Conservation (phyloP, 1,140 invertebrate species). For the Bombyx mandarina region DNA sequence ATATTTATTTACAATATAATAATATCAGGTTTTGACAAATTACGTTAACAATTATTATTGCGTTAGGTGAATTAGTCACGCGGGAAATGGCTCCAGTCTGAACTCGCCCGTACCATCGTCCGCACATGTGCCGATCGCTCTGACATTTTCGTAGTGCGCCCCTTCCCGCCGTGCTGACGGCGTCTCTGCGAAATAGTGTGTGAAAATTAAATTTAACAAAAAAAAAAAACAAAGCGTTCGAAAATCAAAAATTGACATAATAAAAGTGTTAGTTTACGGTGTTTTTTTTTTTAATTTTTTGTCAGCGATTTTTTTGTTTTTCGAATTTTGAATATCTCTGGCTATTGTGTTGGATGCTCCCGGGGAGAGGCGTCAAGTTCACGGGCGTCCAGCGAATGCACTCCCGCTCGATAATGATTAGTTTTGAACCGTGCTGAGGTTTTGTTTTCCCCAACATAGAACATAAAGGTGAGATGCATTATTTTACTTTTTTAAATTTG, state of each 20-base stretch:
- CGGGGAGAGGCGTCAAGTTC: constrained; percentile 65
- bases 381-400: constrained; percentile 55
- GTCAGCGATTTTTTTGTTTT: neutral
- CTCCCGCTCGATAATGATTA: constrained; percentile 54
- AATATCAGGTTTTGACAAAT: too few relatives aligned
- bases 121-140: constrained; percentile 60
- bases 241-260: constrained; percentile 13
- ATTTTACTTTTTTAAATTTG: neutral
- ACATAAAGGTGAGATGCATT: constrained; percentile 27
- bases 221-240: constrained; percentile 24
- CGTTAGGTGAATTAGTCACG: neutral
- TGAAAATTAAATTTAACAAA: constrained; percentile 9
- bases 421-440: constrained; percentile 20
- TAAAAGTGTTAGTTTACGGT: neutral
- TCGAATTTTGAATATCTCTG: constrained; percentile 1
- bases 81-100: constrained; percentile 32
- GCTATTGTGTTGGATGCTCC: constrained; percentile 28
- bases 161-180: constrained; percentile 45
- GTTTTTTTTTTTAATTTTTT: constrained; percentile 1
- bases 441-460: constrained; percentile 27
- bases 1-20: too few relatives aligned
- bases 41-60: too few relatives aligned
- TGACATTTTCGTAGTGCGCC: constrained; percentile 65
- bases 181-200: constrained; percentile 19
- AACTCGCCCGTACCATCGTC: constrained; percentile 29